These are phyloP conservation scores for Pristionchus mayeri DNA, from an alignment of 2,888 invertebrate species.

Conservation along the genomic window DNA sequence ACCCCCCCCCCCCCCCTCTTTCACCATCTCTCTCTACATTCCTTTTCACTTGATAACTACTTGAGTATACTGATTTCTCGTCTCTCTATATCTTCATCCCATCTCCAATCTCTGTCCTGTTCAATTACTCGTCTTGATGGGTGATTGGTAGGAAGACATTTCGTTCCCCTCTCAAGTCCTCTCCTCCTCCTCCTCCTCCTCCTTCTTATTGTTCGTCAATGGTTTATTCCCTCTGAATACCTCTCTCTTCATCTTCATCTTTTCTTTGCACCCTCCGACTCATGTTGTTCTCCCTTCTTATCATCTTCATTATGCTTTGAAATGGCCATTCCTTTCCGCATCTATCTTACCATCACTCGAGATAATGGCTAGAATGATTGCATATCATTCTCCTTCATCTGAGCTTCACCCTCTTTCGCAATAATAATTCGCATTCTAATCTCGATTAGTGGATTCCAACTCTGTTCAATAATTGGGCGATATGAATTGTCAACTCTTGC, in stretches of 20 bases:
- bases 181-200: neutral
- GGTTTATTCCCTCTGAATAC: neutral
- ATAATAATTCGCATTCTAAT: no score
- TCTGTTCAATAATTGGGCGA: no score
- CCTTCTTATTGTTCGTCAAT: no score
- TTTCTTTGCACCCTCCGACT: neutral
- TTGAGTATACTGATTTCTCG: neutral
- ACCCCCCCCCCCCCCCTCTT: neutral
- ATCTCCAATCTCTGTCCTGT: neutral
- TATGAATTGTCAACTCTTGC: no score
- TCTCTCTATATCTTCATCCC: neutral
- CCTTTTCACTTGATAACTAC: neutral
- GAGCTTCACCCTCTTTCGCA: slow-evolving; percentile 43
- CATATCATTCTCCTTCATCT: neutral
- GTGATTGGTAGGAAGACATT: neutral
- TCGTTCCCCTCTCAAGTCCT: neutral
- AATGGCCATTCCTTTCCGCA: neutral
- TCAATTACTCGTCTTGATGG: slow-evolving; percentile 14
- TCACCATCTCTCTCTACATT: neutral
- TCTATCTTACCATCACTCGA: neutral
- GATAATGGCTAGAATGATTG: neutral
- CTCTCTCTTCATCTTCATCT: neutral
- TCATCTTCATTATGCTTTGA: neutral
- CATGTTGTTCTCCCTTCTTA: neutral
- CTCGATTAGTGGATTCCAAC: no score